phyloP scores from a whole-genome alignment of 2,113 vertebrate species.

The Oryzias javanicus region DNA sequence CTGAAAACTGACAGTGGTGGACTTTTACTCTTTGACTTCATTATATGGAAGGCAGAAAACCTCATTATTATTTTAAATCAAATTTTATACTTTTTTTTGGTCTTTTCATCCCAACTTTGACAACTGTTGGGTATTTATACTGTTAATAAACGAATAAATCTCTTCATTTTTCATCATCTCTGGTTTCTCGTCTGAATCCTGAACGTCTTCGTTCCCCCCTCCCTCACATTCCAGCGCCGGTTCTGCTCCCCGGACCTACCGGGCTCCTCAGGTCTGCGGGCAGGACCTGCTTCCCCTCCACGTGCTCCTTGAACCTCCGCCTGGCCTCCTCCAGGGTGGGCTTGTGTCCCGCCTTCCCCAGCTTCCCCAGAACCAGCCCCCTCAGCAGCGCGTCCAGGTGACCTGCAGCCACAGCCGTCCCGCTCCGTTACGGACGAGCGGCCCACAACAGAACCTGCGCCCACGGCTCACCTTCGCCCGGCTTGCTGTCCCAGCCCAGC shows the following conservation, averaged over 20 bases:
- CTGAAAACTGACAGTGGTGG: too few species aligned
- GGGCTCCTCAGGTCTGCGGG: slow-evolving; percentile 95
- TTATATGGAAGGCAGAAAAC: too few species aligned
- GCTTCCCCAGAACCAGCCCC: slow-evolving; percentile 90
- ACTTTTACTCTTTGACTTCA: too few species aligned
- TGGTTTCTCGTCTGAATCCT: too few species aligned
- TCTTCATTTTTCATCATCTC: too few species aligned
- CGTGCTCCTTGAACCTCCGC: slow-evolving; percentile 92
- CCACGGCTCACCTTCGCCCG: slow-evolving; percentile 86
- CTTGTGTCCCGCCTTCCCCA: slow-evolving; percentile 96
- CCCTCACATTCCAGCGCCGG: background rate
- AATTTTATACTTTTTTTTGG: too few species aligned
- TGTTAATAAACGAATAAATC: too few species aligned
- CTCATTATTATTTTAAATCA: too few species aligned
- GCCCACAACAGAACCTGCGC: too few species aligned
- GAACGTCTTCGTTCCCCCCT: too few species aligned
- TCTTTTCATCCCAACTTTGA: too few species aligned
- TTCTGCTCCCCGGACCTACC: slow-evolving; percentile 61
- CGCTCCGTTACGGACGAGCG: background rate
- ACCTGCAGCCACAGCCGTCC: slow-evolving; percentile 67
- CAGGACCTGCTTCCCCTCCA: slow-evolving; percentile 88
- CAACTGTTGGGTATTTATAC: too few species aligned
- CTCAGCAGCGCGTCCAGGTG: slow-evolving; percentile 92
- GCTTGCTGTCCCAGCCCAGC: slow-evolving; percentile 94
- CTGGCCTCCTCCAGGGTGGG: slow-evolving; percentile 93